Percentiles rank a stretch among this genome's conserved stretches.
phyloP scores from a whole-genome alignment of 1,140 invertebrate genomes.

The Philaenus spumarius region DNA sequence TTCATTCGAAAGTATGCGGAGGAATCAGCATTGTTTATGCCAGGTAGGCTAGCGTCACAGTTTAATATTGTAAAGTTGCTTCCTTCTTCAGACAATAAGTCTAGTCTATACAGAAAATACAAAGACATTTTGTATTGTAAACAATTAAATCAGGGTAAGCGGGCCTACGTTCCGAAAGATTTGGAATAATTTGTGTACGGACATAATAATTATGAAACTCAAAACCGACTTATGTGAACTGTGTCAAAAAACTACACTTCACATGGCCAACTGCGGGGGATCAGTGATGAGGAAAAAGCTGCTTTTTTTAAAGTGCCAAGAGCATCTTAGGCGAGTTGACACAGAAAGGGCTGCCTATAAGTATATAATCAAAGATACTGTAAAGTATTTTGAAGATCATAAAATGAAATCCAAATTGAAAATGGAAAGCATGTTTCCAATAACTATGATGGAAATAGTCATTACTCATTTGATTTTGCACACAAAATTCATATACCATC shows the following conservation, averaged over 20 bases:
- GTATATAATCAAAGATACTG: background rate
- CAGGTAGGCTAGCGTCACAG: background rate
- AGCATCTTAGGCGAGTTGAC: slow-evolving; percentile 4
- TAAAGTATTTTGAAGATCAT: slow-evolving; percentile 3
- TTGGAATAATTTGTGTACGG: slow-evolving; percentile 12
- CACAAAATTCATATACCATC: slow-evolving; percentile 16
- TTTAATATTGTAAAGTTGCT: slow-evolving; percentile 11
- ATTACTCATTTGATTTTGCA: slow-evolving; percentile 22
- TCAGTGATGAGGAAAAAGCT: slow-evolving; percentile 5
- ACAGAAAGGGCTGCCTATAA: slow-evolving; percentile 11
- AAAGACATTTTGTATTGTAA: slow-evolving; percentile 10
- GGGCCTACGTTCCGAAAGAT: background rate
- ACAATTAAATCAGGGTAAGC: slow-evolving; percentile 1
- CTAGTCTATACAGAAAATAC: slow-evolving; percentile 3
- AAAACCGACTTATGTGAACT: slow-evolving; percentile 9
- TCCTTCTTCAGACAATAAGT: slow-evolving; percentile 5
- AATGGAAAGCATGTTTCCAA: background rate
- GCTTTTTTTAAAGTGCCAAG: slow-evolving; percentile 2
- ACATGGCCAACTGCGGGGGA: background rate
- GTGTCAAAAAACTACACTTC: slow-evolving; percentile 15
- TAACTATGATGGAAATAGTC: slow-evolving; percentile 6
- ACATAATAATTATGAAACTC: slow-evolving; percentile 12
- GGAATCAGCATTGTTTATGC: slow-evolving; percentile 12
- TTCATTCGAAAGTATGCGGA: slow-evolving; percentile 17
- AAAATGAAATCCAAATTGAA: background rate